phyloP scores from a whole-genome alignment of 2,113 vertebrate species.

The Psittacula cyanocephala region DNA sequence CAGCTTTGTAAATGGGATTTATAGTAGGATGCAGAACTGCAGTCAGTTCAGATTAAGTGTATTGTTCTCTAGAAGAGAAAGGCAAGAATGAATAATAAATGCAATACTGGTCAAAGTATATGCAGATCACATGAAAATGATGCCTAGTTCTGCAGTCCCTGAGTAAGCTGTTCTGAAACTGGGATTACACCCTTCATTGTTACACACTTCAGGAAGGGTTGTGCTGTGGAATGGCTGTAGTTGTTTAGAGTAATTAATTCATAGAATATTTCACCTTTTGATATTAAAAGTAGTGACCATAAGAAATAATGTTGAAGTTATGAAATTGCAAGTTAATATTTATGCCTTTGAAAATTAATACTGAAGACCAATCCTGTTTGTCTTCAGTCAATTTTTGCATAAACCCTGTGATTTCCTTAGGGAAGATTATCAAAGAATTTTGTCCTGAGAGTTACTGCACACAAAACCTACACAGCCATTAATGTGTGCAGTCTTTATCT shows the following conservation, averaged over 20 bases:
- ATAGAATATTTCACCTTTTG: not conserved
- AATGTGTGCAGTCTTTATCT: not conserved
- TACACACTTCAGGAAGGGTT: not conserved
- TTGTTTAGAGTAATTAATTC: not conserved
- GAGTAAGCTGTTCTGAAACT: not conserved
- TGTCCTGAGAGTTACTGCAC: not conserved
- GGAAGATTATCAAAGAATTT: not conserved
- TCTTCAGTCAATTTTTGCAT: not conserved
- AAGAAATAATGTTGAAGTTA: not conserved
- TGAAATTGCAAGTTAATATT: constrained; percentile 10
- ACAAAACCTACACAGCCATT: not conserved
- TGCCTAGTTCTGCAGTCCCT: not conserved
- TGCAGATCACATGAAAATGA: not conserved
- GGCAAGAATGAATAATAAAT: not conserved
- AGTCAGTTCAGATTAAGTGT: not conserved
- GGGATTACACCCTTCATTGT: not conserved
- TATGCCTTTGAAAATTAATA: not conserved
- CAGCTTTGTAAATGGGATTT: not conserved
- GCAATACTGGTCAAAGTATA: not conserved
- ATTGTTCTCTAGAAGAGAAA: not conserved
- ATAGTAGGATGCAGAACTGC: not conserved
- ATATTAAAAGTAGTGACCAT: not conserved
- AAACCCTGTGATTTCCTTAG: not conserved
- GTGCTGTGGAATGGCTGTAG: not conserved
- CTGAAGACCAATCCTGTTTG: not conserved